Base-by-base conservation (phyloP, 2,888 invertebrate species). In the Thera obeliscata region DNA sequence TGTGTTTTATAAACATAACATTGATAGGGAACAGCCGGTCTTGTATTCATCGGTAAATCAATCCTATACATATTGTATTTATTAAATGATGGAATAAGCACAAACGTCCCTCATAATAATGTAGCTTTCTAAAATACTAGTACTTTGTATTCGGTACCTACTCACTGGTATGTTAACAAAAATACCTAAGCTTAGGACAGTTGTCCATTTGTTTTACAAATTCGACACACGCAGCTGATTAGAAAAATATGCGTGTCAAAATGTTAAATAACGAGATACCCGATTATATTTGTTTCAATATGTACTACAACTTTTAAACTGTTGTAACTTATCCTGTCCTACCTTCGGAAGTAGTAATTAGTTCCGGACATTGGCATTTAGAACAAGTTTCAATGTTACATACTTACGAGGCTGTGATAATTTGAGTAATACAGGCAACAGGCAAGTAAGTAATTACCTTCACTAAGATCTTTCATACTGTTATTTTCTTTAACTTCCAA, bases 81-180 rank as follows among this genome's bases (percentile, higher is more conserved):
- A 36, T 58, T 54, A 55, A 54, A 58, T 38, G 35, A 57, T 57
- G 12, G 38, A 49, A 54, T 66, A 74, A 73, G 72, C 72, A 38
- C 49, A 72, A 72, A 73, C 71, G 79, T 80, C 76, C 74, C 76
- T 78, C 73, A 74, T 67, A 70, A 70, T 77, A 77, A 85, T 22
- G 22, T 22, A 22, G 22, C 86, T 86, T 87, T 87, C 87, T 86
- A 85, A 82, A 85, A 82, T 57, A 64, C 56, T 70, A 71, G 68
- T 69, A 66, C 64, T 68, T 66, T 70, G 70, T 41, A 50, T n/a
- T n/a, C n/a, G n/a, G n/a, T n/a, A n/a, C n/a, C n/a, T 8, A 64
- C 57, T 71, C 67, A 67, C 67, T 64, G 61, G 66, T 67, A 61
- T 65, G 60, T 65, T 66, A 64, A 62, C 58, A 54, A 64, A 55